Base-by-base conservation (phyloP, 92 coral and sea anemone genomes). In the Diadumene lineata region DNA sequence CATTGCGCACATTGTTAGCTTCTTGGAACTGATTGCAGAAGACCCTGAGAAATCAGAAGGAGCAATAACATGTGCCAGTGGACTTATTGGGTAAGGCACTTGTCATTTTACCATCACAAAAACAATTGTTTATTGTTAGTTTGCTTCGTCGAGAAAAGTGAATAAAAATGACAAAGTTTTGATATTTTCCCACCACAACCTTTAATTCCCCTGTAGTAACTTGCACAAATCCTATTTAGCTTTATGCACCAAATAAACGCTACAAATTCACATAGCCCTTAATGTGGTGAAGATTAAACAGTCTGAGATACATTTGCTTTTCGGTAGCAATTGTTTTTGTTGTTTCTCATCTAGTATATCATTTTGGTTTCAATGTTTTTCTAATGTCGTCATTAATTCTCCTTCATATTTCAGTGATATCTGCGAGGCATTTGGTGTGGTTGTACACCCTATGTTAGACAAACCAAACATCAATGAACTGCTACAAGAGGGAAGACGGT, bases 401-500 rank as follows among this genome's bases (percentile, higher is more conserved):
- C 3, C 19, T 53, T 53, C 18, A 9, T 3, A 18, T 81, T 79
- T 26, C 85, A 94, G 98, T 50, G 98, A 94, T 86, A 84, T 94
- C 62, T 86, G 97, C 34, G 79, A 91, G 34, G 97, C 98, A 30
- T 94, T 91, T 46, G 98, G 98, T 11, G 89, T 91, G 1, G 85
- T 73, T 48, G 90, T 92, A 46, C 97, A 94, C 28, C 93, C 90
- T 0, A 64, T 74, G 79, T 79, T 94, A 56, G 98, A 94, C 78
- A 94, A 94, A 68, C 93, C 81, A 70, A 86, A 91, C 60, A 90
- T 94, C 21, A 87, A 86, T n/a, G 98, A 94, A 24, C 79, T 94
- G 60, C 70, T 94, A 10, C 98, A 94, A 75, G 98, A 94, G 72
- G 98, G 98, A 17, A 78, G 98, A 32, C 88, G 98, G 79, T 94